Evolutionary conservation across 30 jellyfish, hydroid and myxozoan species (phyloP), one percentile per base, ranked within the genome.

Genomic region (Cassiopea xamachana): DNA sequence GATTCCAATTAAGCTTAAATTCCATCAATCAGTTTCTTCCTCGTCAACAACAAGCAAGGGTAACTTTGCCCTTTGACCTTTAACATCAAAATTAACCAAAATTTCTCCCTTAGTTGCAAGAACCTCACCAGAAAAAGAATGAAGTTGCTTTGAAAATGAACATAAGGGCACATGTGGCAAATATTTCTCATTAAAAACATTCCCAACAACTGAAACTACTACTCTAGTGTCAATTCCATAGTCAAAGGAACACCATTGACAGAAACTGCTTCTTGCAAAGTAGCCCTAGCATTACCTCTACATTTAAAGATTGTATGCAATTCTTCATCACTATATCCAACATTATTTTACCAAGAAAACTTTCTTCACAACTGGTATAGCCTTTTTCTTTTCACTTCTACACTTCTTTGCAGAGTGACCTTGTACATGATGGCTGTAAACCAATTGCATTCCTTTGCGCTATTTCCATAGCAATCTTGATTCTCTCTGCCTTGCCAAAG

Each of bases 181-280:
- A 43, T 76, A 51, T 13, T 76, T 76, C 72, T 46, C 85, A 80
- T 80, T 47, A 60, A 80, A 80, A 7, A 13, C 77, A 18, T 15
- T 62, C 7, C 78, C 76, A 48, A 80, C 74, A 47, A 69, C 83
- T 46, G 90, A 75, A 77, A 72, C 89, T 46, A 69, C 79, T 2
- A 91, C 90, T 75, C 89, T 91, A 58, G 91, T 73, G 81, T 85
- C 93, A 75, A 85, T 75, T 73, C 80, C 90, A 85, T 85, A 1
- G 70, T 75, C 68, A 71, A 47, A 58, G 77, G 79, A 72, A 83
- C 46, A 83, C 86, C 86, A 83, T 67, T 70, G 74, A 83, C 73
- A 48, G 75, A 49, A 83, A 83, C 75, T 60, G 81, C 51, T 80
- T 60, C 89, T 60, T 50, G 58, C 88, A 7, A 55, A 55, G 64